Evolutionary conservation across 1,140 invertebrate species (phyloP), one percentile per base, ranked within the genome.

Genomic region (Mercenaria mercenaria): DNA sequence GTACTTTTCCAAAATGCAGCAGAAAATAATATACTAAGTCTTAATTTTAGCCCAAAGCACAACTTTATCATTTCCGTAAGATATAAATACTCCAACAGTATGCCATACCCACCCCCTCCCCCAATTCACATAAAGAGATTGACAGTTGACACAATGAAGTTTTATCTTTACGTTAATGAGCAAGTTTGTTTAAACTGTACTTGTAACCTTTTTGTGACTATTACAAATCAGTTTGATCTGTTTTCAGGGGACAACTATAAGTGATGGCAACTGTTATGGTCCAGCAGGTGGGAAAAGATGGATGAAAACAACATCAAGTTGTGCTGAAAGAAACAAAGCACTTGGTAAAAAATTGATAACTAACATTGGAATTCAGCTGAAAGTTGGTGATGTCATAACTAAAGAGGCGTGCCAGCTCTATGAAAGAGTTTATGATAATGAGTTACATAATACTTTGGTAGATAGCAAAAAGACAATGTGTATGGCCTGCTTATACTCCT

Each of bases 401-500:
- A 6, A 15, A 4, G 56, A 61, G 15, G 59, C 52, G 23, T 18
- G 8, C 37, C n/a, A 56, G 47, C 43, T 77, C 11, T 77, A 77
- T 77, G 41, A 77, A 15, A 47, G 20, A 34, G 50, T 56, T 3
- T 77, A 29, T 56, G 41, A 77, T 34, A 52, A 4, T 29, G n/a
- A 77, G 2, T 10, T 77, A 29, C 32, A 77, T n/a, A 43, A 34
- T 18, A 29, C n/a, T n/a, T 29, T 26, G 1, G 2, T 6, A n/a
- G 74, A 77, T 15, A 77, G 1, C 11, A 77, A 77, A 29, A 47
- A 77, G 15, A 41, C 74, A 4, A 77, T 77, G 74, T 77, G 74
- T 26, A 15, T 50, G 10, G 74, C 74, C 0, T 77, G 74, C n/a
- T 18, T 77, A 29, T 77, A 50, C 39, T 34, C 50, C 3, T 26